phyloP scores from a whole-genome alignment of 1,140 invertebrate genomes.

The Leguminivora glycinivorella region DNA sequence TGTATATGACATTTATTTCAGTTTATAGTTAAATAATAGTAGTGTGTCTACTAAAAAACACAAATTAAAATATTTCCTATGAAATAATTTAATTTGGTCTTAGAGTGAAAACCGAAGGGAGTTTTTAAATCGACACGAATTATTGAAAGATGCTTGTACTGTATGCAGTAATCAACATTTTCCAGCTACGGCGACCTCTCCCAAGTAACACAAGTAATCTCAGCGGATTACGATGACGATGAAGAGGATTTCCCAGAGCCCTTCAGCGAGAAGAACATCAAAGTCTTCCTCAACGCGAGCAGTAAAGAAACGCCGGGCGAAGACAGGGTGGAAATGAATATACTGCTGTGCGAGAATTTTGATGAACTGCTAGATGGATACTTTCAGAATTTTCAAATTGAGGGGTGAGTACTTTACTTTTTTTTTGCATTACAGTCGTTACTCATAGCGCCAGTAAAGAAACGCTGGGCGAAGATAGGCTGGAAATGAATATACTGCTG shows the following conservation, averaged over 20 bases:
- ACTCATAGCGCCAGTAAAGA: constrained; percentile 36
- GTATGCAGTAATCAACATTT: no score
- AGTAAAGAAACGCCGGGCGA: constrained; percentile 42
- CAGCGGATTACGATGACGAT: constrained; percentile 61
- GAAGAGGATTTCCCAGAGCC: constrained; percentile 46
- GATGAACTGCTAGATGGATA: constrained; percentile 85
- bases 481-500: constrained; percentile 87
- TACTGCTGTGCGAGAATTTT: constrained; percentile 87
- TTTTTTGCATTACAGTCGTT: no score
- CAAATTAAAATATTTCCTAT: no score
- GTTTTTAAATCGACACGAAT: no score
- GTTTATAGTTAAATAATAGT: no score
- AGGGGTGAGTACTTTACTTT: constrained; percentile 64
- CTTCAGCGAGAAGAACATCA: constrained; percentile 68
- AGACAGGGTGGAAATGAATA: constrained; percentile 82
- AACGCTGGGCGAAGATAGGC: constrained; percentile 47
- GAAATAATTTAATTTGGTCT: no score
- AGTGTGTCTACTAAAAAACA: no score
- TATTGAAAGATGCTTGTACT: no score
- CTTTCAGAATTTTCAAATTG: constrained; percentile 86
- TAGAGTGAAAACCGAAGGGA: no score
- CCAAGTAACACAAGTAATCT: constrained; percentile 74
- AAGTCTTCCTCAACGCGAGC: constrained; percentile 56
- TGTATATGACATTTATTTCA: no score
- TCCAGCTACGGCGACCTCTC: constrained; percentile 67